These are phyloP conservation scores for Oscheius sp. DNA, from an alignment of 2,888 invertebrate genomes.

Conservation along the genomic window DNA sequence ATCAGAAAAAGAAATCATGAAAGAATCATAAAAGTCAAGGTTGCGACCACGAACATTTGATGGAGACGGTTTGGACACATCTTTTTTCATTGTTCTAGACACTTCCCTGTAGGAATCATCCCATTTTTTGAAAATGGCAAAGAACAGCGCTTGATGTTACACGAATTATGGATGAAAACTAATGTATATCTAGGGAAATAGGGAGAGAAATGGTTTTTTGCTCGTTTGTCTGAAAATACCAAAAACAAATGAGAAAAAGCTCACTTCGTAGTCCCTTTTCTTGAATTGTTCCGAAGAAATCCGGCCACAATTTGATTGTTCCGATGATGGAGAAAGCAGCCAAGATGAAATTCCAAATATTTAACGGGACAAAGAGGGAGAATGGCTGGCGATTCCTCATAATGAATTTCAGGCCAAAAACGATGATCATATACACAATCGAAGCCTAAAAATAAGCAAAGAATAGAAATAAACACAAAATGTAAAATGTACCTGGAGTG, in stretches of 20 bases:
- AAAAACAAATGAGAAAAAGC: constrained; percentile 25
- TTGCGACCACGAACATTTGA: neutral
- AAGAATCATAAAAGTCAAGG: no score
- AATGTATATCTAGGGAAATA: neutral
- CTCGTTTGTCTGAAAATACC: neutral
- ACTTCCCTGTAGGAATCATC: neutral
- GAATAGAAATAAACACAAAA: neutral
- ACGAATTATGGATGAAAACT: no score
- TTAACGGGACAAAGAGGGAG: constrained; percentile 73
- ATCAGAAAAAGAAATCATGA: neutral
- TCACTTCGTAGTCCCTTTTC: constrained; percentile 58
- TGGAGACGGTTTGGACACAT: neutral
- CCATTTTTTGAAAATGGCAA: no score
- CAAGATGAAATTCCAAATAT: constrained; percentile 75
- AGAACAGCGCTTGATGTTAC: no score
- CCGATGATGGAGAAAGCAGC: constrained; percentile 74
- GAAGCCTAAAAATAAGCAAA: constrained; percentile 44
- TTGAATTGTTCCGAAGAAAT: constrained; percentile 55
- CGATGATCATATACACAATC: constrained; percentile 55
- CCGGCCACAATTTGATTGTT: constrained; percentile 54
- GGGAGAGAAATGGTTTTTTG: neutral
- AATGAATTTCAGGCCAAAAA: constrained; percentile 74
- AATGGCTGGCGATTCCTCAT: constrained; percentile 74
- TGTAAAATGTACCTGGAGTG: constrained; percentile 59
- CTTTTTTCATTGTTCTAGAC: neutral